Evolutionary conservation across 2,888 invertebrate species (phyloP).

Genomic region (Seira ritae): DNA sequence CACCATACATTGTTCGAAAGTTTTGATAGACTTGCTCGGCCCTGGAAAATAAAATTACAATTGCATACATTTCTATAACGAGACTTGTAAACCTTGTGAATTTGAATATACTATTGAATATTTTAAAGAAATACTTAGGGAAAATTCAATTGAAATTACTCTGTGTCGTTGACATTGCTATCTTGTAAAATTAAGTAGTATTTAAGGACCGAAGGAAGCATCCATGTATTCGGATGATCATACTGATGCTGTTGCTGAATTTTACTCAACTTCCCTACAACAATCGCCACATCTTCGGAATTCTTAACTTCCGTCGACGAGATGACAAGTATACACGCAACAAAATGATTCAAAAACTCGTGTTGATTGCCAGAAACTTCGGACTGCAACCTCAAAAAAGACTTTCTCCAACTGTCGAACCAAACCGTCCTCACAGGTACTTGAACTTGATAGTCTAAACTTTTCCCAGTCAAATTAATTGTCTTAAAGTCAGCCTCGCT

Average conservation of each 20-base stretch:
- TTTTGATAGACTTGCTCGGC: conserved; percentile 89
- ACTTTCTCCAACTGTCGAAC: conserved; percentile 97
- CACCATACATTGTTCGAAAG: conserved; percentile 91
- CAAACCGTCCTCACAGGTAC: conserved; percentile 90
- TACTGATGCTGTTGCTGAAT: conserved; percentile 88
- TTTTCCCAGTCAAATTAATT: conserved; percentile 31
- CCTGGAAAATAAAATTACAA: conserved; percentile 78
- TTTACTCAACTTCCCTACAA: conserved; percentile 75
- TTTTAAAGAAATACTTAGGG: neutral
- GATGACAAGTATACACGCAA: conserved; percentile 85
- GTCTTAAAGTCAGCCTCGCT: conserved; percentile 30
- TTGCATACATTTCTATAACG: no score
- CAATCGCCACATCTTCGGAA: conserved; percentile 80
- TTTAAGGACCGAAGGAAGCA: conserved; percentile 84
- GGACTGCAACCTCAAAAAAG: conserved; percentile 85
- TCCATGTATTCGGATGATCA: conserved; percentile 82
- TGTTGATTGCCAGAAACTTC: conserved; percentile 90
- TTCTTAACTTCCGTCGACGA: conserved; percentile 65
- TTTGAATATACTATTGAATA: no score
- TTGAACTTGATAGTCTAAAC: conserved; percentile 79
- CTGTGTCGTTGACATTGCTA: conserved; percentile 79
- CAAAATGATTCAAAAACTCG: conserved; percentile 94
- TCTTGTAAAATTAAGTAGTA: conserved; percentile 95
- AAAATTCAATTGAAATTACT: conserved; percentile 69
- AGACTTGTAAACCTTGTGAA: no score